Evolutionary conservation across 2,113 vertebrate species (phyloP).

Genomic region (zebrafish (Danio rerio)): GRCz12tu NC_133198.1:4166501-4167000

Average conservation of each 20-base stretch:
- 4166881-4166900: neutral
- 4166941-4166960: neutral
- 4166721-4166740: slow-evolving; percentile 61
- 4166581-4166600: slow-evolving; percentile 55
- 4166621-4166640: slow-evolving; percentile 49
- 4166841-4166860: neutral
- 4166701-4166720: slow-evolving; percentile 63
- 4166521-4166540: slow-evolving; percentile 15
- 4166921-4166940: neutral
- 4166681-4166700: slow-evolving; percentile 64
- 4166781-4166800: slow-evolving; percentile 50
- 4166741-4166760: slow-evolving; percentile 38
- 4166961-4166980: neutral
- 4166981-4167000: slow-evolving; percentile 5
- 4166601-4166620: slow-evolving; percentile 48
- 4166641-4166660: slow-evolving; percentile 48
- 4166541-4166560: slow-evolving; percentile 4
- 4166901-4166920: neutral
- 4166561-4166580: slow-evolving; percentile 35
- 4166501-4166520: slow-evolving; percentile 22
- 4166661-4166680: slow-evolving; percentile 44
- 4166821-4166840: neutral
- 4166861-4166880: neutral
- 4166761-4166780: slow-evolving; percentile 43
- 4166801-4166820: slow-evolving; percentile 15